These are phyloP conservation scores for Watersipora subatra DNA, from an alignment of 1,140 invertebrate genomes.

Conservation along the genomic window DNA sequence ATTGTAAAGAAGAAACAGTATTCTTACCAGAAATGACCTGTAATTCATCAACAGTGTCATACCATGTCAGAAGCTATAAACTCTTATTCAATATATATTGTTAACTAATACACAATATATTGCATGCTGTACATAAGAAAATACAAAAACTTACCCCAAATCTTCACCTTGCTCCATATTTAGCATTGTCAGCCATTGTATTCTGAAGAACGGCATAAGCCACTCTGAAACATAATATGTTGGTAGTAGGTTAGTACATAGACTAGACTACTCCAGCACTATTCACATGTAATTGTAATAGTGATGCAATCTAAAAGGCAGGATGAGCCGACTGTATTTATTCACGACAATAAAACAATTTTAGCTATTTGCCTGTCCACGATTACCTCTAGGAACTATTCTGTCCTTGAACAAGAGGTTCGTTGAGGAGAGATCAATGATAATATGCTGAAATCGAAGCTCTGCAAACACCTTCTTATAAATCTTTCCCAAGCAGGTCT, in stretches of 20 bases:
- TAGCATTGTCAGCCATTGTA: slow-evolving; percentile 58
- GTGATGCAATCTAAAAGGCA: no score
- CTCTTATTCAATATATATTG: no score
- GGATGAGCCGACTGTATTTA: no score
- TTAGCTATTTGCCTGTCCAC: no score
- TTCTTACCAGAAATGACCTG: no score
- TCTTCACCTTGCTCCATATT: slow-evolving; percentile 56
- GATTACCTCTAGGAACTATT: slow-evolving; percentile 49
- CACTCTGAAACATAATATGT: slow-evolving; percentile 41
- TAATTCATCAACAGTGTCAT: no score
- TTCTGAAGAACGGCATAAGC: slow-evolving; percentile 50
- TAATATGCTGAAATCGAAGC: slow-evolving; percentile 54
- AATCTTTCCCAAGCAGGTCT: slow-evolving; percentile 45
- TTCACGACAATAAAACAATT: no score
- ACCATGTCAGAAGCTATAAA: no score
- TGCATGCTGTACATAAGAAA: no score
- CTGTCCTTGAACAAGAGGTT: slow-evolving; percentile 54
- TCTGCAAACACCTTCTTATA: slow-evolving; percentile 51
- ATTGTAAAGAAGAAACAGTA: no score
- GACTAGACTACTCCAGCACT: not conserved
- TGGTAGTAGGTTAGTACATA: not conserved
- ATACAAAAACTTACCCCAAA: slow-evolving; percentile 50
- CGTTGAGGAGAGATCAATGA: slow-evolving; percentile 57
- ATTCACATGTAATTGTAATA: no score
- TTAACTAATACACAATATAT: no score